Evolutionary conservation across 92 coral and sea anemone genomes (phyloP).

Genomic region (Heteractis magnifica): DNA sequence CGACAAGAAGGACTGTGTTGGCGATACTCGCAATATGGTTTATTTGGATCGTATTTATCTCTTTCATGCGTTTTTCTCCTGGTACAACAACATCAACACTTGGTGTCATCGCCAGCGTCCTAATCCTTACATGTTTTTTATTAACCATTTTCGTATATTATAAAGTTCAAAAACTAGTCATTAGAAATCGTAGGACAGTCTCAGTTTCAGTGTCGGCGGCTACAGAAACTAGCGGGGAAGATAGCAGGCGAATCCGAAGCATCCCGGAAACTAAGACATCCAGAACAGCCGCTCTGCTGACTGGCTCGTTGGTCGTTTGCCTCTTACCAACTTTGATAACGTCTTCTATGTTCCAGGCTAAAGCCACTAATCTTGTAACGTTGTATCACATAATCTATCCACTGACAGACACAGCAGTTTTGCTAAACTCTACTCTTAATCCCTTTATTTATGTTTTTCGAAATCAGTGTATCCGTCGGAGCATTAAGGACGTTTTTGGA

Average conservation of each 20-base stretch:
- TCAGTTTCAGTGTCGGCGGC: slow-evolving; percentile 17
- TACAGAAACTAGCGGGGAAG: slow-evolving; percentile 12
- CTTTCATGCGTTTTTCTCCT: slow-evolving; percentile 46
- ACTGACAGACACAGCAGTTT: slow-evolving; percentile 59
- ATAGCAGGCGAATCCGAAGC: slow-evolving; percentile 10
- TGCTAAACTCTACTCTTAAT: slow-evolving; percentile 61
- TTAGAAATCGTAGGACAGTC: slow-evolving; percentile 39
- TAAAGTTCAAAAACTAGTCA: slow-evolving; percentile 53
- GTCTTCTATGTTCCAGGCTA: slow-evolving; percentile 42
- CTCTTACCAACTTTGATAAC: slow-evolving; percentile 59
- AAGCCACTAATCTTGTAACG: slow-evolving; percentile 19
- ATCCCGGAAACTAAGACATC: slow-evolving; percentile 65
- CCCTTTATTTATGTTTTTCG: slow-evolving; percentile 74
- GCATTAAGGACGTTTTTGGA: slow-evolving; percentile 47
- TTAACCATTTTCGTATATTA: slow-evolving; percentile 56
- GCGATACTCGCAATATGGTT: slow-evolving; percentile 51
- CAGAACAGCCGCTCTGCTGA: slow-evolving; percentile 56
- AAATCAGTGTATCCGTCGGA: slow-evolving; percentile 46
- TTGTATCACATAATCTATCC: slow-evolving; percentile 70
- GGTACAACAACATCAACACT: slow-evolving; percentile 45
- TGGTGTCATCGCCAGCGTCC: slow-evolving; percentile 48
- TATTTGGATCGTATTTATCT: slow-evolving; percentile 51
- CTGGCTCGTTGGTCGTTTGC: slow-evolving; percentile 59
- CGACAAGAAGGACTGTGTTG: slow-evolving; percentile 34
- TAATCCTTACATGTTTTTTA: slow-evolving; percentile 48